Conservation (phyloP, 2,797 vertebrate genomes). For the Sarcoramphus papa region DNA sequence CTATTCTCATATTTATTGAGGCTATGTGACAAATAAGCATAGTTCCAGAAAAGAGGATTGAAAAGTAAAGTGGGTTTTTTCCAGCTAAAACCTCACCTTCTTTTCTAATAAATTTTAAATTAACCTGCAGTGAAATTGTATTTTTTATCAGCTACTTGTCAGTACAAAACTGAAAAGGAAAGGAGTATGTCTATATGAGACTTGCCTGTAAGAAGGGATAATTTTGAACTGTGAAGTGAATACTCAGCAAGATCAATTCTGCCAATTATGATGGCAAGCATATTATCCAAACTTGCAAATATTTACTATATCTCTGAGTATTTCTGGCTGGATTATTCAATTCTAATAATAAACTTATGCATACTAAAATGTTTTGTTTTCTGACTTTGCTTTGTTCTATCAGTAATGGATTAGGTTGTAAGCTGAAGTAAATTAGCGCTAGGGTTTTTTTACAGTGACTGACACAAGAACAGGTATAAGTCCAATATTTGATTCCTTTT, state of each 20-base stretch:
- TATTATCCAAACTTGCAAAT: slow-evolving; percentile 12
- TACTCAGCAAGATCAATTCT: neutral
- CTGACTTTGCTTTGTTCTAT: neutral
- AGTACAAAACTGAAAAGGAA: neutral
- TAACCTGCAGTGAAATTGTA: neutral
- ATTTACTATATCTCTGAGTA: neutral
- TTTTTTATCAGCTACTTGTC: neutral
- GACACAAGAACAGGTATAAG: neutral
- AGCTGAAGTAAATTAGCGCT: neutral
- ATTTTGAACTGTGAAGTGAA: neutral
- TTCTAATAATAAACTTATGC: neutral
- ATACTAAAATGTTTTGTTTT: neutral
- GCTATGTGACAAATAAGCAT: neutral
- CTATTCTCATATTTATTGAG: slow-evolving; percentile 6
- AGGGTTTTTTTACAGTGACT: neutral
- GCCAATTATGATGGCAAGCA: neutral
- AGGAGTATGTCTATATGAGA: neutral
- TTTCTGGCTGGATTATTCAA: slow-evolving; percentile 5
- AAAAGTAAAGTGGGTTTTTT: neutral
- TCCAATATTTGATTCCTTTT: neutral
- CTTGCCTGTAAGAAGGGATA: neutral
- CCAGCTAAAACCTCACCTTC: neutral
- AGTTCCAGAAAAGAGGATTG: slow-evolving; percentile 8
- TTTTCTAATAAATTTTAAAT: slow-evolving; percentile 33
- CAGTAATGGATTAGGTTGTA: neutral